Base-by-base conservation (phyloP, 1,140 invertebrate genomes). In the Drosophila funebris region DNA sequence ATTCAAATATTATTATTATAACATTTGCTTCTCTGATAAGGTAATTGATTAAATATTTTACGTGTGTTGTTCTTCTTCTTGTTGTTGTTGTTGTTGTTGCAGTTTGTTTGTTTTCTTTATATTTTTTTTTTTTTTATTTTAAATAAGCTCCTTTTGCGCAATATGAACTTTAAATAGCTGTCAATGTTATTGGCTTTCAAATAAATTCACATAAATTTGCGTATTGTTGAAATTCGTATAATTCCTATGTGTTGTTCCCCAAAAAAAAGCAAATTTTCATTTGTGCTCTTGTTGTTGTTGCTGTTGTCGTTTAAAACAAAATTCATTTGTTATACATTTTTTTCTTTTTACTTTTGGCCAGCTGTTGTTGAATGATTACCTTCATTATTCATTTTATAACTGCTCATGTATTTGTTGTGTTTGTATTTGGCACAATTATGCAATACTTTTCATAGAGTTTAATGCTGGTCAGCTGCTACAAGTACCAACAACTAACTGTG, bases 211-310 rank as follows among this genome's bases (percentile, higher is more conserved):
- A 61, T 56, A 69, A 62, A 70, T 57, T 69, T 69, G 50, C 50
- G 57, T 73, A 48, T 61, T 61, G 64, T 75, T 89, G 84, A 90
- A 90, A 90, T 90, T 90, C 89, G 89, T 90, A 81, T 85, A 89
- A 90, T 90, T 90, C 89, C 89, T 89, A 77, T 90, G 88, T 90
- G 72, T 90, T 90, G 84, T 82, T 90, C 78, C 89, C 88, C 83
- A 62, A 71, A 83, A 87, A 77, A 83, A 88, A 87, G 83, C 75
- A 79, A 78, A 68, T 81, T 78, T 56, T 66, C 68, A 33, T 73
- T 78, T 87, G 63, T 71, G 73, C 78, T 74, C 53, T 78, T 68
- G 37, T 71, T 63, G 27, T 36, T 77, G 54, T 72, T 58, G 33
- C 62, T 58, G 56, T 57, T 71, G 31, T 50, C 67, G 46, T 76